A percentile compares a stretch with the other conserved stretches of the same genome.
phyloP scores from a whole-genome alignment of 2,113 vertebrate genomes.

The Chroicocephalus ridibundus region DNA sequence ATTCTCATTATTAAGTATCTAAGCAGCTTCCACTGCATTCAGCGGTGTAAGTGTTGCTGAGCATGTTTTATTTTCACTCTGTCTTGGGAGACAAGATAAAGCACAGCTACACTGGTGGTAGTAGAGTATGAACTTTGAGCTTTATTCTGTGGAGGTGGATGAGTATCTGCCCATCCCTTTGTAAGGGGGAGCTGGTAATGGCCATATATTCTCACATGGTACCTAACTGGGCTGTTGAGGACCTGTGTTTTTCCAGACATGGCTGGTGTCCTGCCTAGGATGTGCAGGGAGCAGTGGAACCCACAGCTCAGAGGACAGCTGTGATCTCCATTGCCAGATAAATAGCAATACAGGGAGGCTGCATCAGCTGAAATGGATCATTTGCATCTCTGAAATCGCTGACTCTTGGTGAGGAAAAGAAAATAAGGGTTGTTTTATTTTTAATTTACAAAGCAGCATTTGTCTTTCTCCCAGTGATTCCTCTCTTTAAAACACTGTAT shows the following conservation, averaged over 20 bases:
- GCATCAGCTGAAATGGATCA: not conserved
- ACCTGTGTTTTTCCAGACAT: accelerated
- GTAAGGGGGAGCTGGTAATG: not conserved
- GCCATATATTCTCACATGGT: not conserved
- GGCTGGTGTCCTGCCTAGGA: not conserved
- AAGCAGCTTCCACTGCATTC: not conserved
- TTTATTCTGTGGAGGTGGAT: not conserved
- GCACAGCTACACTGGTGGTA: not conserved
- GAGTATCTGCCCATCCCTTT: not conserved
- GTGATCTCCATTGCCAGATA: not conserved
- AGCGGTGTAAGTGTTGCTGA: not conserved
- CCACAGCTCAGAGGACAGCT: not conserved
- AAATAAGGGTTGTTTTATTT: not conserved
- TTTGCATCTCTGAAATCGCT: not conserved
- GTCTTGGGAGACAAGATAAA: not conserved
- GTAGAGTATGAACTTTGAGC: not conserved
- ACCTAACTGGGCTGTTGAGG: not conserved
- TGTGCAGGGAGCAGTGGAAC: not conserved
- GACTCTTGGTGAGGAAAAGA: not conserved
- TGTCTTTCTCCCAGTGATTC: not conserved
- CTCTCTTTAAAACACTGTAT: not conserved
- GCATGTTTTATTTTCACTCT: not conserved
- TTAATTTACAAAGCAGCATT: not conserved
- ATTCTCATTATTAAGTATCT: not conserved
- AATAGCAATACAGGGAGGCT: not conserved